Evolutionary conservation across 2,888 invertebrate species (phyloP), one percentile per base, ranked within the genome.

Genomic region (Nudaria mundana): DNA sequence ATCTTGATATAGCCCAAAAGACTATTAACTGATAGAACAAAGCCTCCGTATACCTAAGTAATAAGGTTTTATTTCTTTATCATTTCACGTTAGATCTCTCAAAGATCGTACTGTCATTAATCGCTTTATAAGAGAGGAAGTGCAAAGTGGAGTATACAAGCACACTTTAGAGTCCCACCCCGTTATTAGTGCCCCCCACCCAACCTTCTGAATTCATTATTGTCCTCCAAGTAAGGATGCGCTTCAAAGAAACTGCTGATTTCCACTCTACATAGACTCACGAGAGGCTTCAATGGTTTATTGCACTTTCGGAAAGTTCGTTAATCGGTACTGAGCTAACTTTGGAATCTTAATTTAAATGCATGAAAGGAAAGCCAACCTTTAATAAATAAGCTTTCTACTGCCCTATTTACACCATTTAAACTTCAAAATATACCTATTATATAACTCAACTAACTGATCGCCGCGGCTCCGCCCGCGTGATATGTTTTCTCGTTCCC

Each of bases 241-340:
- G 77, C 76, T 75, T 83, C 81, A 84, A 85, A 84, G 82, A 82
- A 83, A 82, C 71, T 81, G 84, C 85, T 83, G 83, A 84, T 76
- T 76, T 72, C 66, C 63, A 63, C 67, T 67, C 67, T 58, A 63
- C 56, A 62, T 55, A 66, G 66, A 65, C 63, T 52, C 66, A 67
- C 60, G 66, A 70, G 64, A 66, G 62, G 63, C 59, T 71, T 74
- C 68, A 67, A 66, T 69, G 69, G 70, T 76, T 75, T 82, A 82
- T 81, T 85, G 77, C 81, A 67, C 72, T 76, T 77, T 75, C 59
- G 63, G 66, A 38, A 65, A 71, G 65, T 68, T 61, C 47, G 49
- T 67, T 69, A 73, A 76, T 75, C 72, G 71, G 69, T 73, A 71
- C 72, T 58, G 62, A 52, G 53, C 54, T 60, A 55, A 53, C 60